Evolutionary conservation across 2,888 invertebrate species (phyloP), one percentile per base, ranked within the genome.

Genomic region (Spodoptera littoralis): DNA sequence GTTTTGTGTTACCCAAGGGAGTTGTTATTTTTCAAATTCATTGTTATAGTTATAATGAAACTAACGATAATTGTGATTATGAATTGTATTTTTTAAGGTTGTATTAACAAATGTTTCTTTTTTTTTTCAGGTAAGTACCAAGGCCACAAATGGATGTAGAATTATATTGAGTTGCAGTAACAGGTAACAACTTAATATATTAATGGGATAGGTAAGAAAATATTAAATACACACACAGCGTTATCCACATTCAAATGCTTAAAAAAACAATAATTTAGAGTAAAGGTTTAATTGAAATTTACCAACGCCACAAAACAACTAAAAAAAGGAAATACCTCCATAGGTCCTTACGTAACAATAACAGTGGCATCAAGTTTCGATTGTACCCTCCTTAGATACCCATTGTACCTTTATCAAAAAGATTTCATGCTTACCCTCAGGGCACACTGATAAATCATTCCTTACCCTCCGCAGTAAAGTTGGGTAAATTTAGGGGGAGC

Each of bases 111-210:
- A 3, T 61, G 41, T 56, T 46, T 22, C 45, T 56, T 72, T 30
- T 59, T 65, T 72, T 46, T 82, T 83, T 57, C 79, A 82, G 83
- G 82, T 83, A 77, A 81, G 81, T 82, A 59, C 36, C 0, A 1
- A 22, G 50, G 11, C 24, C 18, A 18, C 18, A 18, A 12, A n/a
- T 13, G 12, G 36, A 27, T 46, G 45, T 0, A 4, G 3, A 27
- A 13, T 11, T 9, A 12, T 9, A n/a, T 9, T 18, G 0, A 8
- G n/a, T 11, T 36, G 36, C 47, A 30, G 11, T 18, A 12, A 43
- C 18, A 54, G 73, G 68, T 72, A 72, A 6, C 0, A 6, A 8
- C 0, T 27, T 2, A 27, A 5, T 27, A 18, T 18, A 18, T 18
- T 18, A 18, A 18, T 18, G 18, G 18, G 1, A 18, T 18, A 18